These are phyloP conservation scores for Leptinotarsa tumamoca DNA, from an alignment of 2,888 invertebrate genomes.

Conservation along the genomic window DNA sequence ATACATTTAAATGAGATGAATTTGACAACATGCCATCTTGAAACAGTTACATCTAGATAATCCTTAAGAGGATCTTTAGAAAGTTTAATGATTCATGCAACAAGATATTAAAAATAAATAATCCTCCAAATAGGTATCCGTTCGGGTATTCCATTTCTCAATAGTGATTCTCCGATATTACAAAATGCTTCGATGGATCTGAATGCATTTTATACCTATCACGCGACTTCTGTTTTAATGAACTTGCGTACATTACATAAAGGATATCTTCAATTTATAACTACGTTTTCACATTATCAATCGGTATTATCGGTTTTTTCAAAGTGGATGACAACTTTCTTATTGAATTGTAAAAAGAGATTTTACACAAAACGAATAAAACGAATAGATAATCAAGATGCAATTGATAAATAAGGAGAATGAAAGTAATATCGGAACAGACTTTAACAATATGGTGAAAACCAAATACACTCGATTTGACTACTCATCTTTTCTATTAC, in stretches of 20 bases:
- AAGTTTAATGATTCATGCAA: conserved; percentile 37
- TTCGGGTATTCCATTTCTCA: conserved; percentile 16
- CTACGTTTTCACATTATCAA: background rate
- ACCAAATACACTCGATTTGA: too few species aligned
- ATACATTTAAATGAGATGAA: conserved; percentile 46
- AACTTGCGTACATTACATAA: background rate
- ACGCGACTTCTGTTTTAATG: background rate
- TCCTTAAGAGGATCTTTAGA: conserved; percentile 42
- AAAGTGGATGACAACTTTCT: too few species aligned
- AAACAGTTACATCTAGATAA: conserved; percentile 48
- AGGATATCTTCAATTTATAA: background rate
- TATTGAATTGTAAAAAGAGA: too few species aligned
- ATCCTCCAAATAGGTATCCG: conserved; percentile 33
- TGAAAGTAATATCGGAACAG: too few species aligned
- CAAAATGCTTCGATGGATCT: background rate
- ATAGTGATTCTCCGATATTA: conserved; percentile 3
- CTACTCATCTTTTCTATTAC: too few species aligned
- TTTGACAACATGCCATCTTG: conserved; percentile 46
- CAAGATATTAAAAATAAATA: conserved; percentile 35
- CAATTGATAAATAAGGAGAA: too few species aligned
- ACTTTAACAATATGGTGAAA: too few species aligned
- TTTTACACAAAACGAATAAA: too few species aligned
- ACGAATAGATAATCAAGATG: too few species aligned
- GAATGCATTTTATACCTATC: background rate
- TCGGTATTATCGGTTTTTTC: too few species aligned